Evolutionary conservation across 2,888 invertebrate genomes (phyloP), one percentile per base, ranked within the genome.

Genomic region (Volucella zonaria): DNA sequence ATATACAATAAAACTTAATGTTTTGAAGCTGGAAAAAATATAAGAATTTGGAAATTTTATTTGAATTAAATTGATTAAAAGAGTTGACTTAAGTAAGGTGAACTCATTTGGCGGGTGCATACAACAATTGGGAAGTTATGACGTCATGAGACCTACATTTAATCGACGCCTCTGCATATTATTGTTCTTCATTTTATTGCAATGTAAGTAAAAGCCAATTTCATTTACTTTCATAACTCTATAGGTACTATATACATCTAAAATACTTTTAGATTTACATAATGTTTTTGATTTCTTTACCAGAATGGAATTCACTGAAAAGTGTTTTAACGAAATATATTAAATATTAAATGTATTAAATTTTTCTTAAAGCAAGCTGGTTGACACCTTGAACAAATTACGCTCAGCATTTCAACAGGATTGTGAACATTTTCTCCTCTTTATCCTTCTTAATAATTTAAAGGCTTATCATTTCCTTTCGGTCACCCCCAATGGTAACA

Each of bases 61-160:
- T 23, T 14, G 12, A 54, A 73, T 45, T 56, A 42, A 51, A 15
- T 59, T 23, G 14, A 23, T 49, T 75, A 40, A 15, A 76, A 76
- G 68, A 59, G 76, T 76, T 76, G 67, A 68, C 76, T 67, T 54
- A 14, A 47, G 6, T 76, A 42, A 67, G 31, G 59, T 76, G 45
- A 45, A 82, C 42, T 68, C 73, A 74, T 78, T 80, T 66, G 74
- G 70, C 54, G 59, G 80, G 75, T 64, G 54, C 77, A 80, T 59
- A 54, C 68, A 75, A 79, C 64, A 58, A 75, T 23, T 75, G 64
- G 86, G 90, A 91, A 92, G 92, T 92, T 90, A 92, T 92, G 92
- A 92, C 90, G 92, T 92, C 92, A 92, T 92, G 92, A 92, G 91
- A 92, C 91, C 92, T 89, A 91, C 91, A 92, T 92, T 91, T 89